Evolutionary conservation across 64 coral and sea anemone species (phyloP), one percentile per base, ranked within the genome.

Genomic region (Catalaphyllia jardinei): DNA sequence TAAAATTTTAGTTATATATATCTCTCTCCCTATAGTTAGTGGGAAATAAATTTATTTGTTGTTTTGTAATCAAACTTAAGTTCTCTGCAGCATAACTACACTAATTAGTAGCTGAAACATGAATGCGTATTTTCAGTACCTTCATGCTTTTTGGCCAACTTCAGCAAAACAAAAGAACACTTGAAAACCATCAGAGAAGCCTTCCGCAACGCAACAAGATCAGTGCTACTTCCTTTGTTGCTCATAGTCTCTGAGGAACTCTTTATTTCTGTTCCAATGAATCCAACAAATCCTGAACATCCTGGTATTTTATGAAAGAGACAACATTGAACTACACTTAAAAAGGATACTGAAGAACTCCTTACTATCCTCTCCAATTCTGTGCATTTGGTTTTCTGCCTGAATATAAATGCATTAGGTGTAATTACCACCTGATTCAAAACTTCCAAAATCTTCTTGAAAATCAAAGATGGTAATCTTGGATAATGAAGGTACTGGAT

Each of bases 271-370:
- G 62, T 88, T 79, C 91, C 95, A 14, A 91, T 89, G 82, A 97
- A 97, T 57, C 91, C 88, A 64, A 74, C 33, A 78, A 62, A 91
- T 67, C 82, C 52, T 63, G 76, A 16, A 29, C 62, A 82, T 71
- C 31, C 78, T 76, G 95, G 95, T 62, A 93, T 25, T 67, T 78
- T 93, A 22, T 82, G 72, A 55, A 86, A 67, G 17, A 93, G 42
- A 87, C 91, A 90, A 77, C 81, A 90, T 42, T 89, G 85, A 35
- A 96, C 82, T 71, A 86, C 57, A 87, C 76, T 79, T 2, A 96
- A 72, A 54, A 81, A 92, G 29, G 79, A 90, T 17, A 71, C 46
- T 77, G 92, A 79, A 77, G 78, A 55, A 39, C 52, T 60, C 14
- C 74, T 51, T 30, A 29, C 33, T 29, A 71, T 17, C 60, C 35